Base-by-base conservation (phyloP, 1,140 invertebrate genomes). In the Lepidurus apus region DNA sequence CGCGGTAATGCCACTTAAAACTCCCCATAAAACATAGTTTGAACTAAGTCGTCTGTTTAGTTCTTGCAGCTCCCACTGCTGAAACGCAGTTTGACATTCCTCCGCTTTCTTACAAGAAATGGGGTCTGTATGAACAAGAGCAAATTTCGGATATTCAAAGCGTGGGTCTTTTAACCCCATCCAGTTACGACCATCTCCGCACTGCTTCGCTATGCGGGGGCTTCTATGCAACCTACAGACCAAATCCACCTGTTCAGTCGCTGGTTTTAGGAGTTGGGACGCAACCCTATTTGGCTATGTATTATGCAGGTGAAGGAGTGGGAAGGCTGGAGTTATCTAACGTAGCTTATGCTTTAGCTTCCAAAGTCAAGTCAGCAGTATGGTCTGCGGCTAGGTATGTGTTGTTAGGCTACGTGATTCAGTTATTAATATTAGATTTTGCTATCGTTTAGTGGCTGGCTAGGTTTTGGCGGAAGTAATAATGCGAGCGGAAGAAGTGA, bases 281-380 rank as follows among this genome's bases (percentile, higher is more conserved):
- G 43, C 89, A 91, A 81, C 96, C 96, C 4, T 98, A 91, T 85
- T 82, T 95, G 80, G 94, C 92, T 13, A 96, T 96, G 85, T 94
- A 96, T 86, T 93, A 93, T 86, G 93, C 93, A 42, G 86, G 95
- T 44, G 95, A 97, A 89, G 95, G 94, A 80, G 89, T 91, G 78
- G 87, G 89, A 80, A 43, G 90, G 65, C 91, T 89, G 17, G 88
- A 91, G 43, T 88, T 94, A 74, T 91, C 90, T 80, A 93, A 97
- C 85, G 93, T 98, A 45, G 95, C 95, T 1, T 91, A 93, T 84
- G 94, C 93, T 79, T 92, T 97, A 79, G 94, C 95, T 21, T 92
- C 89, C 81, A 95, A 95, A 88, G 88, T 97, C 17, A 95, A 93
- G 83, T 93, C 90, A 79, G 89, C 88, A 76, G 85, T 92, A 74